Base-by-base conservation (phyloP, 2,888 invertebrate species). In the Pyrgus malvae region DNA sequence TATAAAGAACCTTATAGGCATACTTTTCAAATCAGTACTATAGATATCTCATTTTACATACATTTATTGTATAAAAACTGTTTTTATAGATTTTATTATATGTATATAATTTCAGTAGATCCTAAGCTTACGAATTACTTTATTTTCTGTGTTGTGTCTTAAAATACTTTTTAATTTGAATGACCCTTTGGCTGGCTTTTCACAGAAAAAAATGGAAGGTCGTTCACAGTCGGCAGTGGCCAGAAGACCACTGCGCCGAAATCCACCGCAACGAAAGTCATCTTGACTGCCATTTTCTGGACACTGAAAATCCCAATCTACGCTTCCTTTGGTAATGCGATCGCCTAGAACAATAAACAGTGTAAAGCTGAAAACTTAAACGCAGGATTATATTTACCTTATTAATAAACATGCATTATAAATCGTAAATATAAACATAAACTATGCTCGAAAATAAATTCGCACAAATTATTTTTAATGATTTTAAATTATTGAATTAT, bases 131-230 rank as follows among this genome's bases (percentile, higher is more conserved):
- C 29, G 38, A n/a, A 2, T 6, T 40, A 12, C 40, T 40, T 31
- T 38, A 1, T 38, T 46, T 21, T 23, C 27, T 1, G 23, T 2
- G 1, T 12, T 11, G 0, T 12, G 1, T 17, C 31, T 53, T 23
- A 53, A 37, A 38, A 17, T 11, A 29, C 16, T 31, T 37, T 11
- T 23, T 12, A 44, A 19, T 14, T 9, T 27, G 21, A 63, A 59
- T 0, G 53, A 31, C 31, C 63, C 61, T 29, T 57, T 69, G 1
- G 63, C 59, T n/a, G 66, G 65, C 61, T 78, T 78, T 59, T 78
- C 75, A 57, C 78, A 80, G 55, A 80, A 75, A 63, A 80, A 78
- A 65, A 73, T 67, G 1, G 74, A 69, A 3, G 76, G 75, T 2
- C 59, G 29, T 0, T 61, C 29, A 56, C 78, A 78, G 23, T 65